phyloP scores from a whole-genome alignment of 2,113 vertebrate species.

The Ciconia maguari region DNA sequence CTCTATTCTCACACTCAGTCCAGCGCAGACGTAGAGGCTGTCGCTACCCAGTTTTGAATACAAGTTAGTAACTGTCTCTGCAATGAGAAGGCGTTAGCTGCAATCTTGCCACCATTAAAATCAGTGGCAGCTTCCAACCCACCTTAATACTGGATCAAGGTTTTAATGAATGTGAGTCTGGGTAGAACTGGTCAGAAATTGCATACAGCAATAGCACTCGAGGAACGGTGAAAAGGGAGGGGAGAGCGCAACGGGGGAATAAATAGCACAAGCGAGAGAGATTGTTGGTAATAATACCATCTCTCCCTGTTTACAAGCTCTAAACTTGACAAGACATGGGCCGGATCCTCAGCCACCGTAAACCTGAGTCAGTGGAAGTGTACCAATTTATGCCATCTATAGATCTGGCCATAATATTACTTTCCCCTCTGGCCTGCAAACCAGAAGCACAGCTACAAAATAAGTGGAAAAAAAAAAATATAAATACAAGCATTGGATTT shows the following conservation, averaged over 20 bases:
- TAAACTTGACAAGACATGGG: neutral
- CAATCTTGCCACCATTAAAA: neutral
- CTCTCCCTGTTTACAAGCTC: neutral
- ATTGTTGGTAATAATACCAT: neutral
- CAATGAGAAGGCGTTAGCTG: too few relatives aligned
- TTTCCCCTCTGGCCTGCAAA: neutral
- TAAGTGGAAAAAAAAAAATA: neutral
- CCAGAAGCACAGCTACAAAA: neutral
- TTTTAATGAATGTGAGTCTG: neutral
- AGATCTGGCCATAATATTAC: neutral
- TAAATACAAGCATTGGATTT: neutral
- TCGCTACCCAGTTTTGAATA: accelerated
- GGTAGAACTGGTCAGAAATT: neutral
- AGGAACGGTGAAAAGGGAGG: neutral
- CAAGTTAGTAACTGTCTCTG: neutral
- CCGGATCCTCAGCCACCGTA: neutral
- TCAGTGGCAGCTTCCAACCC: neutral
- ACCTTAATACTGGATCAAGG: neutral
- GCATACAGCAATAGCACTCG: neutral
- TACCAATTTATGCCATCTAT: neutral
- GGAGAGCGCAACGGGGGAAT: neutral
- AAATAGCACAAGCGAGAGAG: neutral
- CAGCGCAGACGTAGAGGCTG: accelerated
- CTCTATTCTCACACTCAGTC: neutral
- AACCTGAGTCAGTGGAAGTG: neutral